phyloP scores from a whole-genome alignment of 1,140 invertebrate genomes.

The Achroia grisella region DNA sequence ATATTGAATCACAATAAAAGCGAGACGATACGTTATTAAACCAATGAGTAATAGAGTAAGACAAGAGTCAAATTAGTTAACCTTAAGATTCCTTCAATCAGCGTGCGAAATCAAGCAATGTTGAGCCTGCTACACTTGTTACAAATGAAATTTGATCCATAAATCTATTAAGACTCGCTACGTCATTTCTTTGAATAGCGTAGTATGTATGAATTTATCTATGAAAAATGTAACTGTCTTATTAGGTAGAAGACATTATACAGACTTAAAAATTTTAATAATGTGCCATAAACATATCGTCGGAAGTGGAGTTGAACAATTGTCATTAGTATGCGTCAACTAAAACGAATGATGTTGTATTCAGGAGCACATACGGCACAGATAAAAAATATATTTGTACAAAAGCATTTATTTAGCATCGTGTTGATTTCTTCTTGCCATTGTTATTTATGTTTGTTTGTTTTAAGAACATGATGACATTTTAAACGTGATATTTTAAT shows the following conservation, averaged over 20 bases:
- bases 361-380: background rate
- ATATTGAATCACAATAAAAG: too few relatives aligned
- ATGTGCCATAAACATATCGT: constrained; percentile 14
- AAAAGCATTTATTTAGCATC: too few relatives aligned
- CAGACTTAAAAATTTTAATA: constrained; percentile 14
- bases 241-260: too few relatives aligned
- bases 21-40: too few relatives aligned
- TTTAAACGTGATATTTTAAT: too few relatives aligned
- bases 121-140: constrained; percentile 42
- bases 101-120: constrained; percentile 59
- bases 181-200: constrained; percentile 34
- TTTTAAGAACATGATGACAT: too few relatives aligned
- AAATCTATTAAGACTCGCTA: constrained; percentile 46
- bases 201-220: background rate
- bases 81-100: constrained; percentile 64
- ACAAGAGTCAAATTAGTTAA: constrained; percentile 55
- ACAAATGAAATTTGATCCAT: constrained; percentile 52
- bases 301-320: constrained; percentile 9
- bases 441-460: too few relatives aligned
- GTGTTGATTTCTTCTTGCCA: too few relatives aligned
- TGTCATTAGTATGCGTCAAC: constrained; percentile 20
- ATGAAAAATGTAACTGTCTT: too few relatives aligned
- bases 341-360: constrained; percentile 13
- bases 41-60: constrained; percentile 15
- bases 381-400: too few relatives aligned